phyloP scores from a whole-genome alignment of 2,113 vertebrate genomes.

The Thalassarche chlororhynchos region DNA sequence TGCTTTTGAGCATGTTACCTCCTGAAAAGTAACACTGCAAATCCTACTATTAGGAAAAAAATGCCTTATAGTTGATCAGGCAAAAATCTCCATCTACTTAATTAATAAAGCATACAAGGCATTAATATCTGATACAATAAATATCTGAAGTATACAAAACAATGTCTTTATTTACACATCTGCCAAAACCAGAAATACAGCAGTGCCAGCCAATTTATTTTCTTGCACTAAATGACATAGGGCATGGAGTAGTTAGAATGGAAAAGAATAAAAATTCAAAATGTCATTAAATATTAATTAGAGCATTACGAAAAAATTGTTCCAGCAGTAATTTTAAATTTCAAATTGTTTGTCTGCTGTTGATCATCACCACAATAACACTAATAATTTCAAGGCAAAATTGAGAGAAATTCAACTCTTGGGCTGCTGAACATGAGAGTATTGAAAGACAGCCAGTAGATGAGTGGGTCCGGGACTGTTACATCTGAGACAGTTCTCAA shows the following conservation, averaged over 20 bases:
- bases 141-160: neutral
- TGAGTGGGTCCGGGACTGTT: neutral
- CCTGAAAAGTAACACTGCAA: neutral
- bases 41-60: neutral
- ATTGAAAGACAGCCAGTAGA: neutral
- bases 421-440: neutral
- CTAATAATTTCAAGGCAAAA: neutral
- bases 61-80: neutral
- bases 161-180: neutral
- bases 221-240: neutral
- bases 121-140: neutral
- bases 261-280: neutral
- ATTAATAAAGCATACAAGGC: neutral
- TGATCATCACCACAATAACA: neutral
- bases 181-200: neutral
- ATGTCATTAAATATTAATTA: neutral
- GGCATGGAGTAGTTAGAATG: neutral
- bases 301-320: neutral
- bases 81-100: neutral
- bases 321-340: neutral
- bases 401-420: neutral
- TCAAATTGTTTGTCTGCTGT: neutral
- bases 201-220: neutral
- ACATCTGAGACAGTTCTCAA: neutral
- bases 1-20: neutral